phyloP scores from a whole-genome alignment of 1,140 invertebrate species.

The Pseudoatta argentina region DNA sequence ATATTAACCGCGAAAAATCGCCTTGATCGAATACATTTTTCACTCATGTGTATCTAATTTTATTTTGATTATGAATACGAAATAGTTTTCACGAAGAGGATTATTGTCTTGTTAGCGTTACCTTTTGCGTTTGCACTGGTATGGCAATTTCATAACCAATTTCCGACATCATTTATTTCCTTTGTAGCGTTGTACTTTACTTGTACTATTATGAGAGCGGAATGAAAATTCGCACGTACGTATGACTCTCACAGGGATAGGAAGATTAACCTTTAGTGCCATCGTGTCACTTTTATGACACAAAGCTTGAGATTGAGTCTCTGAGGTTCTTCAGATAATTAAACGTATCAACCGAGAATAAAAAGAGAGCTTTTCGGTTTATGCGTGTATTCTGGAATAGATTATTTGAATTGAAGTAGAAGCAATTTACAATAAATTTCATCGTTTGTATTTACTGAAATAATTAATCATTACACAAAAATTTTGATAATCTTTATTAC shows the following conservation, averaged over 20 bases:
- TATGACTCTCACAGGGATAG: slow-evolving; percentile 30
- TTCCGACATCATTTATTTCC: slow-evolving; percentile 42
- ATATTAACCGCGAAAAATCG: no score
- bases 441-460: not conserved
- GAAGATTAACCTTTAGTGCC: slow-evolving; percentile 37
- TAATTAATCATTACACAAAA: not conserved
- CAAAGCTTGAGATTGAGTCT: slow-evolving; percentile 30
- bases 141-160: slow-evolving; percentile 47
- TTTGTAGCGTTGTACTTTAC: slow-evolving; percentile 45
- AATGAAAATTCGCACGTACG: slow-evolving; percentile 50
- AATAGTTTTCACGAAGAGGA: slow-evolving; percentile 14
- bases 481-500: not conserved
- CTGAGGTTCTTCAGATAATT: slow-evolving; percentile 7
- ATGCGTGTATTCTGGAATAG: not conserved
- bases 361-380: not conserved
- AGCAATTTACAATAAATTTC: not conserved
- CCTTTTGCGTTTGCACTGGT: not conserved
- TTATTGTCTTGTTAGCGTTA: slow-evolving; percentile 17
- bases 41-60: not conserved
- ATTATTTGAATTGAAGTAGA: not conserved
- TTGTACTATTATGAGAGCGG: slow-evolving; percentile 34
- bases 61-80: slow-evolving; percentile 23
- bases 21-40: no score
- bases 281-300: slow-evolving; percentile 19
- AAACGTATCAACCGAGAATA: slow-evolving; percentile 7